Conservation (phyloP, 1,140 invertebrate genomes). For the Eubasilissa regina region DNA sequence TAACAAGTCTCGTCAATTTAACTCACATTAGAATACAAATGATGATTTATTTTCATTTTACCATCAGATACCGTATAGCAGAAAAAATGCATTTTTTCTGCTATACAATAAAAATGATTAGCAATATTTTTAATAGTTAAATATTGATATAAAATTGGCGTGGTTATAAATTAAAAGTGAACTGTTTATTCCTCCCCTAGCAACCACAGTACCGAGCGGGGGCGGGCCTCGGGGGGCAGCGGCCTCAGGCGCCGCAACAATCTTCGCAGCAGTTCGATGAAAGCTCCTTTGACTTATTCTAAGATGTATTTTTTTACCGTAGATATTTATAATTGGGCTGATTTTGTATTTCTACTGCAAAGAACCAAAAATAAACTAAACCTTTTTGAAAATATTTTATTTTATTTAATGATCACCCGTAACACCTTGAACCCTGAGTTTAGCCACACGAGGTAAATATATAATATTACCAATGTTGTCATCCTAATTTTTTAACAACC, state of each 20-base stretch:
- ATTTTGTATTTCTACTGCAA: background rate
- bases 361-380: conserved; percentile 2
- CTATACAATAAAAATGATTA: no score
- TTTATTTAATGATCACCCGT: background rate
- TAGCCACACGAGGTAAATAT: background rate
- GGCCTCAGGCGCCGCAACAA: conserved; percentile 34
- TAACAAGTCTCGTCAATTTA: no score
- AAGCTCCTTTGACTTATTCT: conserved; percentile 53
- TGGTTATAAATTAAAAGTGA: background rate
- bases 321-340: background rate
- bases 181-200: conserved; percentile 36
- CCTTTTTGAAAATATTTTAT: background rate
- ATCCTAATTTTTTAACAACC: background rate
- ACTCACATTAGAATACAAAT: no score
- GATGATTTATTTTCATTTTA: no score
- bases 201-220: conserved; percentile 56
- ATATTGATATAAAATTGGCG: no score
- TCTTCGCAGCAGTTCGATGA: conserved; percentile 55
- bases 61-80: no score
- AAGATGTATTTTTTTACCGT: conserved; percentile 8
- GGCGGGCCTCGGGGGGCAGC: conserved; percentile 44
- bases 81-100: no score
- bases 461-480: background rate
- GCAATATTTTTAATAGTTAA: no score
- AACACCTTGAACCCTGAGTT: background rate